Evolutionary conservation across 2,888 invertebrate species (phyloP).

Genomic region (Metellina segmentata): DNA sequence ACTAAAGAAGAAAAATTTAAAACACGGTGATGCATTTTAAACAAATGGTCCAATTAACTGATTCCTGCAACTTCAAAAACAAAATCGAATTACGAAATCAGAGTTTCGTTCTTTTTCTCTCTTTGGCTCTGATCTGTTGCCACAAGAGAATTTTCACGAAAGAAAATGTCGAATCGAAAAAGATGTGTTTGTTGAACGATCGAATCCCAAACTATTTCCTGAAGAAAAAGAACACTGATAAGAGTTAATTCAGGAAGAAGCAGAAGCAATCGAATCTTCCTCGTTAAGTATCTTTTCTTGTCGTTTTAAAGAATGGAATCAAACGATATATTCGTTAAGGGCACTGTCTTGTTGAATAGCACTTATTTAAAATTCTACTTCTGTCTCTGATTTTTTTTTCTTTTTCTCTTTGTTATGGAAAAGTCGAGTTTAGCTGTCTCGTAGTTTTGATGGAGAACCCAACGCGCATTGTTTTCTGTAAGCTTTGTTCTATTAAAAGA

Average conservation of each 20-base stretch:
- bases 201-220: neutral
- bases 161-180: constrained; percentile 21
- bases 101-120: neutral
- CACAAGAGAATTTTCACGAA: constrained; percentile 13
- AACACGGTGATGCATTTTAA: neutral
- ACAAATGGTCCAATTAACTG: neutral
- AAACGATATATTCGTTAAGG: constrained; percentile 26
- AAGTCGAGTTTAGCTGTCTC: constrained; percentile 13
- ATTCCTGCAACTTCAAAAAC: neutral
- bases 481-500: neutral
- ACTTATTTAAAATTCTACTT: constrained; percentile 39
- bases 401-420: neutral
- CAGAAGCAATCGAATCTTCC: neutral
- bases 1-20: neutral
- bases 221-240: neutral
- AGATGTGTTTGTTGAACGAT: neutral
- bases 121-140: constrained; percentile 23
- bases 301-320: neutral
- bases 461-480: neutral
- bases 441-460: neutral
- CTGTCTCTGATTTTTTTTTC: neutral
- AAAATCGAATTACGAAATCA: constrained; percentile 4
- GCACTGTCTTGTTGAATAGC: constrained; percentile 25
- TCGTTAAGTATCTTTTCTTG: neutral
- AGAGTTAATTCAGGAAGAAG: neutral